phyloP scores from a whole-genome alignment of 2,888 invertebrate species.

The Drosophila neonasuta region DNA sequence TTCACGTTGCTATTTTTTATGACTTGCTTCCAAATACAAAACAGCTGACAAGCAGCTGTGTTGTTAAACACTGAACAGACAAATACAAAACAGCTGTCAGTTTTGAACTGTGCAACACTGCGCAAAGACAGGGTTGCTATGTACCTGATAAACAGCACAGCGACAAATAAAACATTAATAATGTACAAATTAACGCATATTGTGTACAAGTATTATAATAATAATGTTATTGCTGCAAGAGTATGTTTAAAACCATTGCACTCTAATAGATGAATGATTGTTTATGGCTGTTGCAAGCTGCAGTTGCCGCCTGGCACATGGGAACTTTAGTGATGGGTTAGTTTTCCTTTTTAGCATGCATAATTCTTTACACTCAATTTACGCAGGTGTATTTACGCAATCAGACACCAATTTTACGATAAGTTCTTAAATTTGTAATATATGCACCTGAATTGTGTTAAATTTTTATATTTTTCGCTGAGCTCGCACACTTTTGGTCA shows the following conservation, averaged over 20 bases:
- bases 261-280: not conserved
- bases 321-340: slow-evolving; percentile 15
- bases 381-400: not conserved
- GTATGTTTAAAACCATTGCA: not conserved
- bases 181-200: not conserved
- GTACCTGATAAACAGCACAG: not conserved
- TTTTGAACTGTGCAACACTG: slow-evolving; percentile 34
- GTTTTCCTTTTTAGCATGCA: not conserved
- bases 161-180: not conserved
- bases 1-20: slow-evolving; percentile 40
- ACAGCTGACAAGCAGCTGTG: slow-evolving; percentile 55
- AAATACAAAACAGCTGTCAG: slow-evolving; percentile 27
- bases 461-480: slow-evolving; percentile 32
- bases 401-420: not conserved
- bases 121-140: slow-evolving; percentile 30
- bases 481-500: slow-evolving; percentile 40
- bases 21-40: slow-evolving; percentile 51
- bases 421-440: slow-evolving; percentile 6
- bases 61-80: too few species aligned
- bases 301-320: slow-evolving; percentile 34
- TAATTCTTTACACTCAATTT: not conserved
- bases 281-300: not conserved
- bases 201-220: too few species aligned
- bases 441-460: slow-evolving; percentile 28
- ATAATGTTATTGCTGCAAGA: not conserved